Base-by-base conservation (phyloP, 2,888 invertebrate species). In the Nomada fucata region DNA sequence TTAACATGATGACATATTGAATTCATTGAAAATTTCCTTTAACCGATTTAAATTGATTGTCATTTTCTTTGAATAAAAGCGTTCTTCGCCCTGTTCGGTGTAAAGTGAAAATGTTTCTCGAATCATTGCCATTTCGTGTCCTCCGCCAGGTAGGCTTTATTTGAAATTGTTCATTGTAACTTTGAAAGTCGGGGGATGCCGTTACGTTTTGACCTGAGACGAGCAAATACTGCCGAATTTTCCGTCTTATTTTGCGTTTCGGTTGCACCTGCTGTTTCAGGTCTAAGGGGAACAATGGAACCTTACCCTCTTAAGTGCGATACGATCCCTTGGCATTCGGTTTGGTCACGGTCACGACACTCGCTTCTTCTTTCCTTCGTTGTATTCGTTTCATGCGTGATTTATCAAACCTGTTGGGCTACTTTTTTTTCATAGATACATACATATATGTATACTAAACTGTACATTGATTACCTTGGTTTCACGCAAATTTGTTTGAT, bases 371-470 rank as follows among this genome's bases (percentile, higher is more conserved):
- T 70, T 9, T 9, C 2, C 15, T 18, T 64, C 20, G 18, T 26
- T 64, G 7, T 64, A 23, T 59, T 57, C 9, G 13, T 18, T 23
- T 18, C 15, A 20, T 26, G 29, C 13, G 20, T 47, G 29, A 76
- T 42, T 74, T 67, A 73, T 29, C 26, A 76, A 83, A 83, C 73
- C 55, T 42, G 79, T 73, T 26, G 11, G 60, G 57, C 57, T 61
- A 72, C 74, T 4, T 73, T 29, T 29, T 74, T 68, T 55, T 44
- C 55, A 59, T 47, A 15, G 47, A 36, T 36, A 36, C 36, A 36
- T 36, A 5, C 36, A 7, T 73, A 57, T 2, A 64, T 23, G n/a
- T 11, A 70, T 15, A 5, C 29, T 64, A 76, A 60, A 53, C 0
- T 11, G 23, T 42, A 26, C 18, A 52, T 59, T 47, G 18, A n/a